Evolutionary conservation across 2,113 vertebrate genomes (phyloP).

Genomic region (Campylorhamphus procurvoides): DNA sequence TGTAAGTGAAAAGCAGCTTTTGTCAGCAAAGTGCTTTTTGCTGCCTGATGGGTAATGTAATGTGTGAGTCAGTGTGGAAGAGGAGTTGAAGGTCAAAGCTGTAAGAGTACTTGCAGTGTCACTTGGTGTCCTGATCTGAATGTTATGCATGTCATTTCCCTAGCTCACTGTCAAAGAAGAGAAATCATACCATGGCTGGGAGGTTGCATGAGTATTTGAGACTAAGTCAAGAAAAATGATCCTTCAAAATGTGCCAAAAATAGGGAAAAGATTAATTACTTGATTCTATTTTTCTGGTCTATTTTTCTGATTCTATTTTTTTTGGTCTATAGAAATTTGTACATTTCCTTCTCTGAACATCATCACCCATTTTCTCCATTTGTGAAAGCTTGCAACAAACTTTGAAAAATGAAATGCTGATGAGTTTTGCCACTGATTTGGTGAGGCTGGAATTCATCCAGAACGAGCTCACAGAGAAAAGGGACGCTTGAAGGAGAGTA

Average conservation of each 20-base stretch:
- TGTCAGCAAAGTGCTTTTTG: slow-evolving; percentile 46
- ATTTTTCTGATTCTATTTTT: neutral
- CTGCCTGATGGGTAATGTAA: slow-evolving; percentile 59
- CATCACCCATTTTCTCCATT: neutral
- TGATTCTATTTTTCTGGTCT: neutral
- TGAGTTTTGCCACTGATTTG: neutral
- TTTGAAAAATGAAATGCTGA: neutral
- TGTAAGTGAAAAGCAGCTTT: slow-evolving; percentile 15
- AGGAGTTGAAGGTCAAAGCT: slow-evolving; percentile 5
- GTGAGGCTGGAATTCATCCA: neutral
- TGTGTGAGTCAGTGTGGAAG: slow-evolving; percentile 17
- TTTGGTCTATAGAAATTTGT: neutral
- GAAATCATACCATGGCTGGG: neutral
- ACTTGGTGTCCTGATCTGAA: slow-evolving; percentile 20
- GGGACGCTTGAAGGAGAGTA: neutral
- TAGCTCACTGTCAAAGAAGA: slow-evolving; percentile 18
- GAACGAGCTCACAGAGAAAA: neutral
- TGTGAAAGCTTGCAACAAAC: neutral
- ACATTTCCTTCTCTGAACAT: neutral
- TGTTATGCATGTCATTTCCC: neutral
- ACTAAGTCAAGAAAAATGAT: neutral
- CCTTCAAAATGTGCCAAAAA: neutral
- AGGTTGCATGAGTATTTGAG: neutral
- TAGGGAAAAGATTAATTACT: neutral
- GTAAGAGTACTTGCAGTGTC: neutral